phyloP scores from a whole-genome alignment of 35 echinoderm and acorn worm genomes.

The Patiria miniata region DNA sequence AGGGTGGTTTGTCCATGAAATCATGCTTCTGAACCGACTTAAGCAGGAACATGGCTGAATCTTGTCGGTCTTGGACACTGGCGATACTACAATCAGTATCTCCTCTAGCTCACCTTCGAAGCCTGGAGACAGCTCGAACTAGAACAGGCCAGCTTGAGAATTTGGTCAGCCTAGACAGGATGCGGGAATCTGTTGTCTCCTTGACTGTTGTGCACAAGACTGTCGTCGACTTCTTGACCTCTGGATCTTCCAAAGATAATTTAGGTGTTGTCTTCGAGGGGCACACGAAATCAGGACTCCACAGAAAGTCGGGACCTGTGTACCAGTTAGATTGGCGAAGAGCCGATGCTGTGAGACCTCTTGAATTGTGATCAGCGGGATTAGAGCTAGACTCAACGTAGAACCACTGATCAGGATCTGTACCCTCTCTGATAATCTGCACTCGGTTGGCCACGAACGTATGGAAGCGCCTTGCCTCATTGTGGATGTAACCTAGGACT shows the following conservation, averaged over 20 bases:
- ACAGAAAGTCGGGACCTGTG: conserved; percentile 61
- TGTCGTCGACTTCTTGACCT: not conserved
- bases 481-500: conserved; percentile 70
- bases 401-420: conserved; percentile 56
- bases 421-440: conserved; percentile 56
- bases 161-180: not conserved
- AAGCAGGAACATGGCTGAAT: not conserved
- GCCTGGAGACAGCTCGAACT: conserved; percentile 17
- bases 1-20: not conserved
- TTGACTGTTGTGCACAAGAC: not conserved
- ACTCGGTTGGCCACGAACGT: conserved; percentile 72
- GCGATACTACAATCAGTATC: not conserved
- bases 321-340: conserved; percentile 37
- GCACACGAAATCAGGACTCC: not conserved
- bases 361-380: conserved; percentile 63
- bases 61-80: not conserved
- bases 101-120: not conserved
- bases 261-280: not conserved
- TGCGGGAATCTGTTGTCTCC: not conserved
- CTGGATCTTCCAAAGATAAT: conserved; percentile 6
- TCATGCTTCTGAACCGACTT: not conserved
- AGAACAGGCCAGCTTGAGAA: conserved; percentile 38
- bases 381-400: conserved; percentile 60
- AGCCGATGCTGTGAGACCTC: conserved; percentile 45
- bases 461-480: conserved; percentile 62